These are phyloP conservation scores for Copidosoma floridanum DNA, from an alignment of 1,140 invertebrate species.

Conservation along the genomic window DNA sequence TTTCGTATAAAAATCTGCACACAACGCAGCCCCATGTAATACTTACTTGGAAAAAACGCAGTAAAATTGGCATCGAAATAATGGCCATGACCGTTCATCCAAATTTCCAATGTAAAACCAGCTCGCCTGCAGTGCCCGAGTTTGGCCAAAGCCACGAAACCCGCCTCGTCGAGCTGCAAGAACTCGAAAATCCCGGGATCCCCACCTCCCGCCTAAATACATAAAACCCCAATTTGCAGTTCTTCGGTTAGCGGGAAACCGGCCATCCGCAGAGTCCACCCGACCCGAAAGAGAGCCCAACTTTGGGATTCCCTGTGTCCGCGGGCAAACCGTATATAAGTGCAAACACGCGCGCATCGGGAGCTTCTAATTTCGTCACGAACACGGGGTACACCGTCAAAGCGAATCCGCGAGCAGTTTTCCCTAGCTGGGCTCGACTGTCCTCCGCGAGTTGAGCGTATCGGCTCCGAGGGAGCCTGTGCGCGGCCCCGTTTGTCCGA, in stretches of 20 bases:
- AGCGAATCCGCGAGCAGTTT: slow-evolving; percentile 45
- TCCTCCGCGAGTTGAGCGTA: slow-evolving; percentile 38
- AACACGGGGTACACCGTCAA: too few relatives aligned
- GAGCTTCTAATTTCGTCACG: slow-evolving; percentile 52
- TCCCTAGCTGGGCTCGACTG: slow-evolving; percentile 36
- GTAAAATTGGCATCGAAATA: too few relatives aligned
- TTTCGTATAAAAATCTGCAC: too few relatives aligned
- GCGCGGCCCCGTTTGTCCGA: slow-evolving; percentile 40
- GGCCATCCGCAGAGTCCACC: neutral
- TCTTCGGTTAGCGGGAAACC: too few relatives aligned
- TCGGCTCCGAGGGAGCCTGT: slow-evolving; percentile 40
- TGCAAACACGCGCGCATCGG: too few relatives aligned
- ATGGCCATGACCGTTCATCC: too few relatives aligned
- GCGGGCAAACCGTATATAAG: too few relatives aligned
- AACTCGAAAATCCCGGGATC: slow-evolving; percentile 11
- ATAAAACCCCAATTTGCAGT: slow-evolving; percentile 5
- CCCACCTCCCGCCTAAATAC: neutral
- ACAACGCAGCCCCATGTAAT: too few relatives aligned
- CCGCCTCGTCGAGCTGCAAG: neutral
- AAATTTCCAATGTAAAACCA: too few relatives aligned
- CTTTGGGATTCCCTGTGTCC: slow-evolving; percentile 18
- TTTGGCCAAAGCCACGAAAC: neutral
- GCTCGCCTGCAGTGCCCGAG: too few relatives aligned
- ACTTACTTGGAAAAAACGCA: too few relatives aligned
- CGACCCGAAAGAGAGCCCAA: slow-evolving; percentile 6